A percentile compares a stretch with the other conserved stretches of the same genome.
These are phyloP conservation scores for Leptopilina drosophilae DNA, from an alignment of 2,888 invertebrate genomes.

Conservation along the genomic window DNA sequence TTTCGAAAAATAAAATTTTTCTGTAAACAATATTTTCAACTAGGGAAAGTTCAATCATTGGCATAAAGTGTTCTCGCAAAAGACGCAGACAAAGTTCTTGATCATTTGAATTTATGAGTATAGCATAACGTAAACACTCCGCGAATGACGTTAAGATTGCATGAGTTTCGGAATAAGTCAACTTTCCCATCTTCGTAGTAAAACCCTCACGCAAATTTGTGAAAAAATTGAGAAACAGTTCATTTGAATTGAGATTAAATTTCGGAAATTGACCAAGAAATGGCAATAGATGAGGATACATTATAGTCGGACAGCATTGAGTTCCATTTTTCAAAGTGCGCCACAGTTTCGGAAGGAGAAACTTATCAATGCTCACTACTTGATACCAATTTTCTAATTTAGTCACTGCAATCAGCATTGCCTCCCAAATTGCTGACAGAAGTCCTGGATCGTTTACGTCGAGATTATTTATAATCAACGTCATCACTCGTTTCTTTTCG, in stretches of 20 bases:
- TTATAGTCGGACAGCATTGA: conserved; percentile 85
- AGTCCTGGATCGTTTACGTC: conserved; percentile 85
- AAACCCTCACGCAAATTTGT: conserved; percentile 83
- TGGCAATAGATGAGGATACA: conserved; percentile 87
- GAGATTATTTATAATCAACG: conserved; percentile 81
- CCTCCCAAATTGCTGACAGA: conserved; percentile 86
- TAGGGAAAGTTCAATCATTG: conserved; percentile 78
- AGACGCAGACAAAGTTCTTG: conserved; percentile 75
- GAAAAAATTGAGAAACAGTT: conserved; percentile 84
- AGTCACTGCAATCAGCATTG: conserved; percentile 81
- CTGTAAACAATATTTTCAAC: conserved; percentile 73
- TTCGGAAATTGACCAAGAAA: conserved; percentile 85
- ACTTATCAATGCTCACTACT: conserved; percentile 85
- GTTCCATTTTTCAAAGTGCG: conserved; percentile 84
- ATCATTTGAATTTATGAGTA: conserved; percentile 78
- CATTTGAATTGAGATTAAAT: conserved; percentile 76
- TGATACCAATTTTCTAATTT: conserved; percentile 83
- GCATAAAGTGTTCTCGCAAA: conserved; percentile 75
- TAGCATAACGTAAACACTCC: conserved; percentile 85
- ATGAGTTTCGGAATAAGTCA: conserved; percentile 83
- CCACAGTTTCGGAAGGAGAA: conserved; percentile 85
- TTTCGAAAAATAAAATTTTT: conserved; percentile 78
- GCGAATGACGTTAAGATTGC: conserved; percentile 84
- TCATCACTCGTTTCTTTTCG: conserved; percentile 80
- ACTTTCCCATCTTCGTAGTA: conserved; percentile 79